phyloP scores from a whole-genome alignment of 2,797 vertebrate species.

The Intellagama lesueurii region DNA sequence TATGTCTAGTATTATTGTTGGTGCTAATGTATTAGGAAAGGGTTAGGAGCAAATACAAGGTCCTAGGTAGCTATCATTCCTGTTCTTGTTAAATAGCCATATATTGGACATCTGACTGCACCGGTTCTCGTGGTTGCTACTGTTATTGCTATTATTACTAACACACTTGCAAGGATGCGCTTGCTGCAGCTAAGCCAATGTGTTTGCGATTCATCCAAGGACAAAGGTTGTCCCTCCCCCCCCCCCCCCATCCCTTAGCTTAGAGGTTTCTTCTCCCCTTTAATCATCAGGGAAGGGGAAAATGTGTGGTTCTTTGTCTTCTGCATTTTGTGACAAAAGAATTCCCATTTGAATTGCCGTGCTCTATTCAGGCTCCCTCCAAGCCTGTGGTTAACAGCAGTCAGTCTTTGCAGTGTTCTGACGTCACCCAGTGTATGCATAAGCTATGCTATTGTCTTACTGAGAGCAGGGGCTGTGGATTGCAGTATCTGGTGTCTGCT shows the following conservation, averaged over 20 bases:
- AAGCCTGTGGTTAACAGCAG: conserved; percentile 80
- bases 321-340: conserved; percentile 80
- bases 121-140: not conserved
- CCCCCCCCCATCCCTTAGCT: not conserved
- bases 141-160: not conserved
- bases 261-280: conserved; percentile 1
- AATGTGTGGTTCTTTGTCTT: conserved; percentile 70
- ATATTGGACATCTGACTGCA: not conserved
- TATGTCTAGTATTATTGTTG: not conserved
- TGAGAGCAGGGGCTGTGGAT: conserved; percentile 80
- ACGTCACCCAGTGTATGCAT: conserved; percentile 90
- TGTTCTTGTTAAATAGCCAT: not conserved
- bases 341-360: conserved; percentile 77
- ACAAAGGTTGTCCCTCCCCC: conserved; percentile 15
- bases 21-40: not conserved
- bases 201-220: conserved; percentile 47
- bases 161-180: conserved; percentile 32
- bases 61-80: not conserved
- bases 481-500: conserved; percentile 80
- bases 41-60: not conserved
- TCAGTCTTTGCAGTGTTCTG: conserved; percentile 84
- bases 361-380: conserved; percentile 75
- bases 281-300: conserved; percentile 41
- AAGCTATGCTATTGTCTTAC: conserved; percentile 91
- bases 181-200: conserved; percentile 52